Conservation (phyloP, 2,113 vertebrate genomes). For the Myotis lucifugus region DNA sequence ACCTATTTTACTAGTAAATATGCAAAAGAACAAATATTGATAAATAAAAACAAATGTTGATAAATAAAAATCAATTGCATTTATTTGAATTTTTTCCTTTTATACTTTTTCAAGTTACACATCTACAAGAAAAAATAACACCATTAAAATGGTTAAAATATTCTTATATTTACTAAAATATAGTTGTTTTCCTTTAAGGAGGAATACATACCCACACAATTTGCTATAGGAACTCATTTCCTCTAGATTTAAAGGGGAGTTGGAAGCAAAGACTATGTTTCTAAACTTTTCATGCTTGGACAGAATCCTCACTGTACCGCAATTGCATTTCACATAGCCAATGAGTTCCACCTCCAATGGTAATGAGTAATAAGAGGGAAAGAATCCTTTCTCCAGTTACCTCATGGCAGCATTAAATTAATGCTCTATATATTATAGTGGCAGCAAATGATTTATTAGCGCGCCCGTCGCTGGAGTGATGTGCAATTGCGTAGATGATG, state of each 20-base stretch:
- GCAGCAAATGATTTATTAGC: slow-evolving; percentile 71
- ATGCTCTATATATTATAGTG: slow-evolving; percentile 62
- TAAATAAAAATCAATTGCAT: neutral
- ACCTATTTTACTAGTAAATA: neutral
- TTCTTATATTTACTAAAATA: neutral
- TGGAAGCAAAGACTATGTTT: neutral
- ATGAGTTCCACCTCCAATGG: neutral
- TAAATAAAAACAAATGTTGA: neutral
- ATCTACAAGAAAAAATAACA: neutral
- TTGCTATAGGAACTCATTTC: neutral
- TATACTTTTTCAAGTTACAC: neutral
- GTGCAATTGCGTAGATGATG: slow-evolving; percentile 67
- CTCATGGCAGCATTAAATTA: slow-evolving; percentile 68
- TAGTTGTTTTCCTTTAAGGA: neutral
- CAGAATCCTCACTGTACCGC: neutral
- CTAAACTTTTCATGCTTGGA: neutral
- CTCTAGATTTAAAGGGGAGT: neutral
- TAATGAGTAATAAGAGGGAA: slow-evolving; percentile 15
- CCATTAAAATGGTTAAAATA: neutral
- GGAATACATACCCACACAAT: neutral
- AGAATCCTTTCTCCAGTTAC: slow-evolving; percentile 2
- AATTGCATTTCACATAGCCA: neutral
- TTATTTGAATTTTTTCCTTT: neutral
- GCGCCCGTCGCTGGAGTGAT: slow-evolving; percentile 33
- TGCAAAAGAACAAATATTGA: neutral